Evolutionary conservation across 2,113 vertebrate species (phyloP).

Genomic region (Centropus bengalensis): DNA sequence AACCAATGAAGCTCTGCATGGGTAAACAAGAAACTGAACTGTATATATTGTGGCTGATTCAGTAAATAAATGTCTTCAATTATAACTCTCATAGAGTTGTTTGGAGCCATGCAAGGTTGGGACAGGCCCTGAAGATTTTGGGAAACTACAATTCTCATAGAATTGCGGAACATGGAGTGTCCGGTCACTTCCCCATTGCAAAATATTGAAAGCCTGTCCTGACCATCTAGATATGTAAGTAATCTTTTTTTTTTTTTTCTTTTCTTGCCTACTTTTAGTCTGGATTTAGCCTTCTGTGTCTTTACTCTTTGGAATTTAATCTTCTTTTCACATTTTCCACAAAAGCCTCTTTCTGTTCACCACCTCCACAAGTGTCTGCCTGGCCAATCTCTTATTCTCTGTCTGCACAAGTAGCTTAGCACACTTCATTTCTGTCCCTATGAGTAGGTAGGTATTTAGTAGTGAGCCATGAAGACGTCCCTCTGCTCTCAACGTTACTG

Average conservation of each 20-base stretch:
- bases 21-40: no score
- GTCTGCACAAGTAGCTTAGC: neutral
- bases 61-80: no score
- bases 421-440: neutral
- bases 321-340: neutral
- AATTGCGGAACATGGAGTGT: no score
- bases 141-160: no score
- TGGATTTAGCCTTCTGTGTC: neutral
- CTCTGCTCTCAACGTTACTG: neutral
- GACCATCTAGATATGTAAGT: neutral
- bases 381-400: neutral
- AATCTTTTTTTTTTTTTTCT: neutral
- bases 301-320: neutral
- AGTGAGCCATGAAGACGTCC: neutral
- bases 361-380: neutral
- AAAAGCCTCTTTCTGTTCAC: neutral
- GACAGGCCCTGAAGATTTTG: no score
- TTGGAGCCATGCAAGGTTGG: no score
- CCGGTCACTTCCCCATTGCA: neutral
- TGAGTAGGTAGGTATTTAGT: neutral
- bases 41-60: no score
- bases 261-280: neutral
- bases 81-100: no score
- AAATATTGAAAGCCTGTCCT: neutral
- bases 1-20: no score